These are phyloP conservation scores for Trichogramma evanescens DNA, from an alignment of 2,888 invertebrate genomes.

Conservation along the genomic window DNA sequence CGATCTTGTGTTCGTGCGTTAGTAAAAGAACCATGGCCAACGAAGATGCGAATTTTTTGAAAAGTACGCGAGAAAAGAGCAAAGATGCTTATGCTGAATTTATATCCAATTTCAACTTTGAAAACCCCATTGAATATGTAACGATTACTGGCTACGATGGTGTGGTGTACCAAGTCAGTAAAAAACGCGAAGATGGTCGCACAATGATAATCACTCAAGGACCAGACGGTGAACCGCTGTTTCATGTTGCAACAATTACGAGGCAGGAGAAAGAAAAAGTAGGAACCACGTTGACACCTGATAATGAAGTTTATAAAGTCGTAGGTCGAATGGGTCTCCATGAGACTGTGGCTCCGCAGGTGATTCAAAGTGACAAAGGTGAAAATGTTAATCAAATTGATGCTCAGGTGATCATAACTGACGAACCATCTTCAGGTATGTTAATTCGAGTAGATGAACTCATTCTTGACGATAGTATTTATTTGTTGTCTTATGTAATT, in stretches of 20 bases:
- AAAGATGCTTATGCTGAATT: no score
- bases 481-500: neutral
- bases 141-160: conserved; percentile 80
- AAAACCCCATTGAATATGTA: conserved; percentile 56
- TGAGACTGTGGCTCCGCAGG: conserved; percentile 42
- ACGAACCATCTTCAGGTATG: conserved; percentile 73
- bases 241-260: conserved; percentile 52
- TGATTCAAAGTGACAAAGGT: conserved; percentile 46
- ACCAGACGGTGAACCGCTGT: conserved; percentile 68
- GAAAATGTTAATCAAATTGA: conserved; percentile 66
- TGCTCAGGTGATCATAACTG: conserved; percentile 78
- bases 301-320: conserved; percentile 50
- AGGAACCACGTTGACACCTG: conserved; percentile 51
- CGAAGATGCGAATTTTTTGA: no score
- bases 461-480: neutral
- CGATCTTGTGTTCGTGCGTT: no score
- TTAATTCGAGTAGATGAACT: neutral
- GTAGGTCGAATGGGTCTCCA: conserved; percentile 55
- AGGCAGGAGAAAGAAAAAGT: conserved; percentile 55
- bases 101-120: conserved; percentile 43
- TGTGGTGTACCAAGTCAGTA: conserved; percentile 70
- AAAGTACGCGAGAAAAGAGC: no score
- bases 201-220: conserved; percentile 68
- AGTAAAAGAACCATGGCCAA: no score
- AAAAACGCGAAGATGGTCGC: conserved; percentile 74